Evolutionary conservation across 2,113 vertebrate genomes (phyloP).

Genomic region (Brachionichthys hirsutus): DNA sequence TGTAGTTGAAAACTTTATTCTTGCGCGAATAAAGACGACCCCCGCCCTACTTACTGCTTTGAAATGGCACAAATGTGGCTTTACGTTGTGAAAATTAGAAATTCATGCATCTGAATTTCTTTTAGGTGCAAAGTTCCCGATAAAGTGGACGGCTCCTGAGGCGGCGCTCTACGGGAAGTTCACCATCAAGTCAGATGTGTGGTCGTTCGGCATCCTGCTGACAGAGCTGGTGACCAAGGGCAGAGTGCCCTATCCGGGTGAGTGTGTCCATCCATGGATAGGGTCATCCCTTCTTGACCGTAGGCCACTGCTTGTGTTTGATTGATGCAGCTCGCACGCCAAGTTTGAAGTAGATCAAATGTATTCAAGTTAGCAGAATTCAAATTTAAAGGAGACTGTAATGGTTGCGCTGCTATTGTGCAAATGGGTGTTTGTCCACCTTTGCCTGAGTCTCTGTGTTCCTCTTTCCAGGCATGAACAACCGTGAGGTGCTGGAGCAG

Average conservation of each 20-base stretch:
- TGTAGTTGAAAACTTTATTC: constrained; percentile 25
- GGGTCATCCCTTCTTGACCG: no score
- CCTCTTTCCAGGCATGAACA: constrained; percentile 90
- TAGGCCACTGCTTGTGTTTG: neutral
- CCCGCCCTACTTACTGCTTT: constrained; percentile 42
- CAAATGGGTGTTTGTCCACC: neutral
- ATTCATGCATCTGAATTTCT: constrained; percentile 17
- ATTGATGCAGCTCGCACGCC: constrained; percentile 3
- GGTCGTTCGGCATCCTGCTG: constrained; percentile 98
- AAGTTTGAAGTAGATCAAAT: no score
- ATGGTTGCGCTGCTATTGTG: neutral
- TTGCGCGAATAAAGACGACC: constrained; percentile 10
- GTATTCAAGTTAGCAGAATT: no score
- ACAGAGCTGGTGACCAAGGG: constrained; percentile 99
- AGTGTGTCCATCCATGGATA: constrained; percentile 57
- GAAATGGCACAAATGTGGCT: neutral
- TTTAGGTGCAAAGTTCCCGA: constrained; percentile 96
- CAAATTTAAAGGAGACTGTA: no score
- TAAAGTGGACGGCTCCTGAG: constrained; percentile 98
- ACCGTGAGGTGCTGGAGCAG: constrained; percentile 98
- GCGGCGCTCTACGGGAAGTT: constrained; percentile 96
- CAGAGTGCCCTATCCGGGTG: constrained; percentile 98
- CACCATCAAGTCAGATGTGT: constrained; percentile 99
- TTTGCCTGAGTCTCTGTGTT: neutral
- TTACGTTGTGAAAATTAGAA: no score